A percentile compares a stretch with the other conserved stretches of the same genome.
phyloP scores from a whole-genome alignment of 2,113 vertebrate species.

The Oceanodroma tethys region DNA sequence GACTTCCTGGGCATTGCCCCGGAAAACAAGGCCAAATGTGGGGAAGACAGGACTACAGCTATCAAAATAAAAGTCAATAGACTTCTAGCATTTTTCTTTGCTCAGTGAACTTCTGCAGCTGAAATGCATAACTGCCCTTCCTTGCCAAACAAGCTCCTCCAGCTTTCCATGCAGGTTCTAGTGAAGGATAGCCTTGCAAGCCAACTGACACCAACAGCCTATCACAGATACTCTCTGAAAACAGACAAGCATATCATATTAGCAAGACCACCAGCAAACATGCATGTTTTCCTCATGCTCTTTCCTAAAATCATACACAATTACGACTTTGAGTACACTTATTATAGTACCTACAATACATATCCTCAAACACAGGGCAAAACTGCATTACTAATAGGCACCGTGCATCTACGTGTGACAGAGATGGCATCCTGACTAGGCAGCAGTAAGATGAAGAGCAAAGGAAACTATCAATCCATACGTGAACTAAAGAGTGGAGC shows the following conservation, averaged over 20 bases:
- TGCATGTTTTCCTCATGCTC: neutral
- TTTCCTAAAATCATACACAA: neutral
- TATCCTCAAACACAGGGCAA: neutral
- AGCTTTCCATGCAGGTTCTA: neutral
- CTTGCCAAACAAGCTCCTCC: neutral
- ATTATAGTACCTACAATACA: neutral
- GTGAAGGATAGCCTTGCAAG: neutral
- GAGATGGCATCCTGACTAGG: neutral
- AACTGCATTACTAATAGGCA: neutral
- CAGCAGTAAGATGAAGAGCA: neutral
- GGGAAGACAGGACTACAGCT: neutral
- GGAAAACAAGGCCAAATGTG: neutral
- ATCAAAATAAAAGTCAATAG: neutral
- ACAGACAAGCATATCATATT: neutral
- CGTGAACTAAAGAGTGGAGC: neutral
- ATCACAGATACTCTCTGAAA: neutral
- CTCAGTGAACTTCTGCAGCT: neutral
- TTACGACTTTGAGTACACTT: neutral
- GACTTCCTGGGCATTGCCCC: neutral
- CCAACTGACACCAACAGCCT: neutral
- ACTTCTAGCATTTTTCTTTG: neutral
- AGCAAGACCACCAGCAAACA: neutral
- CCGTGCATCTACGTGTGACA: accelerated
- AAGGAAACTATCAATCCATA: neutral
- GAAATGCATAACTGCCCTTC: neutral